Percentiles rank a stretch among this genome's conserved stretches.
Conservation (phyloP, 2,797 vertebrate species). For the Chromobotia macracanthus region DNA sequence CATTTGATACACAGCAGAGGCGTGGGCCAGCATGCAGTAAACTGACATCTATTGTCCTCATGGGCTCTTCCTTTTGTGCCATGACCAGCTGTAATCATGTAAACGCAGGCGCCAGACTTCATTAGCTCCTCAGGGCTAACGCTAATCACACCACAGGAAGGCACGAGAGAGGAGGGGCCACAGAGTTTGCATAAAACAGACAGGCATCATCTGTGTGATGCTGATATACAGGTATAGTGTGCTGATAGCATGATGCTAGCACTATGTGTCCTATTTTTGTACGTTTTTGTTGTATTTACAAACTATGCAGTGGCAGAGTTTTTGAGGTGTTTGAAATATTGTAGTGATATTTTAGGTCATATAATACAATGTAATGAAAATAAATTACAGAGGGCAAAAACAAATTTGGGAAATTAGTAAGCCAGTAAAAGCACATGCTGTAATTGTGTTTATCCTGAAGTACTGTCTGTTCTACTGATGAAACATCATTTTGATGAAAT, state of each 20-base stretch:
- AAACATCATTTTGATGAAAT: background rate
- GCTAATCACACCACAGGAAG: conserved; percentile 61
- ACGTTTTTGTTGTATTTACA: conserved; percentile 20
- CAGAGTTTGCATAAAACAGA: conserved; percentile 37
- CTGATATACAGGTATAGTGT: conserved; percentile 34
- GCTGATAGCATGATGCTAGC: conserved; percentile 33
- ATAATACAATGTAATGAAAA: background rate
- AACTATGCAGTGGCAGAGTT: background rate
- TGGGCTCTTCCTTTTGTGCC: conserved; percentile 60
- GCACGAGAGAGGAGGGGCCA: conserved; percentile 48
- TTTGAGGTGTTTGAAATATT: background rate
- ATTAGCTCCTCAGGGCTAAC: conserved; percentile 70
- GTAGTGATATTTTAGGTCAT: background rate
- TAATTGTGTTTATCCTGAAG: background rate
- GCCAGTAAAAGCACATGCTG: background rate
- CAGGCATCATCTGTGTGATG: conserved; percentile 18
- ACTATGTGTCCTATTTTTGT: background rate
- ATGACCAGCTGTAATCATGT: conserved; percentile 68
- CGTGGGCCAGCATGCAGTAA: conserved; percentile 28
- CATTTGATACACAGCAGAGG: conserved; percentile 16
- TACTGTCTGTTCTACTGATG: background rate
- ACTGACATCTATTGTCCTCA: conserved; percentile 59
- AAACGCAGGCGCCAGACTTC: conserved; percentile 70
- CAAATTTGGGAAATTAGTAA: background rate
- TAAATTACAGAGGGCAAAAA: background rate